phyloP scores from a whole-genome alignment of 2,797 vertebrate genomes.

The Hyperoplus immaculatus region DNA sequence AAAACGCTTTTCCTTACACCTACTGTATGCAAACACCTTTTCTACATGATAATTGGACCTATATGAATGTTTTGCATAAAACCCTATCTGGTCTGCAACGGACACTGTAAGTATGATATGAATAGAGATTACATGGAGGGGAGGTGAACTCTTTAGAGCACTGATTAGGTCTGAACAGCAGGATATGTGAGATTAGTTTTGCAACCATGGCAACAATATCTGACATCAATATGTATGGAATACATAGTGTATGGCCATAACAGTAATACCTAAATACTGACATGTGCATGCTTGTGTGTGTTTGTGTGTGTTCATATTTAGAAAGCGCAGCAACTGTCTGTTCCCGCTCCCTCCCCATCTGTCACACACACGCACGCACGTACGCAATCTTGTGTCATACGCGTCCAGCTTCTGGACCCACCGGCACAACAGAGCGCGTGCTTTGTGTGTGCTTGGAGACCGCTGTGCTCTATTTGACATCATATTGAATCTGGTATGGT shows the following conservation, averaged over 20 bases:
- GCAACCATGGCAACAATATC: constrained; percentile 61
- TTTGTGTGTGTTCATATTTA: constrained; percentile 2
- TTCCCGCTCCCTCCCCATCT: constrained; percentile 18
- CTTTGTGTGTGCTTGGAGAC: constrained; percentile 48
- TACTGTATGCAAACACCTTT: too few relatives aligned
- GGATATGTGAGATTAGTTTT: constrained; percentile 44
- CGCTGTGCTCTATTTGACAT: constrained; percentile 73
- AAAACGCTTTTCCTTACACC: neutral
- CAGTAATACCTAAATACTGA: constrained; percentile 11
- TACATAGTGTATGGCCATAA: neutral
- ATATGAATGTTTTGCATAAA: neutral
- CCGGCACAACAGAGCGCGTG: constrained; percentile 11
- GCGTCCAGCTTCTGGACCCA: constrained; percentile 21
- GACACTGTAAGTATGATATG: neutral
- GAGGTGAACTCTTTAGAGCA: constrained; percentile 2
- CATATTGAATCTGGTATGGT: constrained; percentile 65
- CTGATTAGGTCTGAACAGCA: constrained; percentile 32
- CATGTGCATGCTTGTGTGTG: neutral
- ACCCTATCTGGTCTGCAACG: neutral
- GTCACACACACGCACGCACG: neutral
- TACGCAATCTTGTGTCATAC: too few relatives aligned
- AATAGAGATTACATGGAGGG: constrained; percentile 7
- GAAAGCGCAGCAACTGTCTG: neutral
- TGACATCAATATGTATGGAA: constrained; percentile 45
- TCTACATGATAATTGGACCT: neutral